These are phyloP conservation scores for Philypnodon macrostomus DNA, from an alignment of 2,797 vertebrate species.

Conservation along the genomic window DNA sequence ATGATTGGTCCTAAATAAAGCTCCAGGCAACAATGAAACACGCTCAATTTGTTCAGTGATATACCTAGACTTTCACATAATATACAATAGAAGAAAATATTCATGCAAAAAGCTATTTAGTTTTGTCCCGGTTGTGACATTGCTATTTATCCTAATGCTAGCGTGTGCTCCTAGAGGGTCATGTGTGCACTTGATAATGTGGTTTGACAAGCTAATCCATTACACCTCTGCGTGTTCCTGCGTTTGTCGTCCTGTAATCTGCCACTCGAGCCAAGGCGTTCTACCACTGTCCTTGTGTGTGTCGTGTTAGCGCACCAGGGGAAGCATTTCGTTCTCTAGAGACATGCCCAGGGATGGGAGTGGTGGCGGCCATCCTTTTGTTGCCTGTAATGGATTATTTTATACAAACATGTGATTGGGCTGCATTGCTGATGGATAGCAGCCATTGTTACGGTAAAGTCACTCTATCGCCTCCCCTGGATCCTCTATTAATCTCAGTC, in stretches of 20 bases:
- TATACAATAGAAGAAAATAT: constrained; percentile 2
- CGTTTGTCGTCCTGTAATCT: constrained; percentile 21
- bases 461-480: constrained; percentile 35
- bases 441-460: constrained; percentile 67
- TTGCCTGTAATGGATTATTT: constrained; percentile 66
- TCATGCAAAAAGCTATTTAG: constrained; percentile 13
- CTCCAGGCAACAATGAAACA: not conserved
- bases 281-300: constrained; percentile 35
- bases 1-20: constrained; percentile 9
- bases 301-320: constrained; percentile 16
- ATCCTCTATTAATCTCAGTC: constrained; percentile 64
- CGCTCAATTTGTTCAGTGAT: constrained; percentile 16
- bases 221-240: constrained; percentile 25
- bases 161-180: constrained; percentile 34
- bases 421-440: constrained; percentile 53
- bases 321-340: constrained; percentile 36
- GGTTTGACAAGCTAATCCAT: constrained; percentile 48
- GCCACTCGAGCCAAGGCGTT: constrained; percentile 18
- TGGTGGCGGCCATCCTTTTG: constrained; percentile 36
- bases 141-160: constrained; percentile 33
- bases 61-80: constrained; percentile 1
- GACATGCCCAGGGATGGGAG: constrained; percentile 33
- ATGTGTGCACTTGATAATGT: constrained; percentile 35
- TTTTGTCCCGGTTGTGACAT: not conserved
- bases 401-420: constrained; percentile 63